A percentile compares a stretch with the other conserved stretches of the same genome.
phyloP scores from a whole-genome alignment of 2,888 invertebrate species.

The Ommatoiulus sabulosus region DNA sequence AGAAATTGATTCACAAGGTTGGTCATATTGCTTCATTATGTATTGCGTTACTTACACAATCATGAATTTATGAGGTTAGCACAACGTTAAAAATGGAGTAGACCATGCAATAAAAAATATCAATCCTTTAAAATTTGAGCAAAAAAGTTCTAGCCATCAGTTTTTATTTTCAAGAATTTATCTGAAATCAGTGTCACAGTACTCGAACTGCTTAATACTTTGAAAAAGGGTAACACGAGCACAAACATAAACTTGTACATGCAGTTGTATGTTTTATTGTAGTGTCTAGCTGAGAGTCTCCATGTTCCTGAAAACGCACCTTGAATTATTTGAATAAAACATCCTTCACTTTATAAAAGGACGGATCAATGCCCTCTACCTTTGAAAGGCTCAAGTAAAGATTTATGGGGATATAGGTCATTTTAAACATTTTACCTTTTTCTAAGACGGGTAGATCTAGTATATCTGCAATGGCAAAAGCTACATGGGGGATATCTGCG shows the following conservation, averaged over 20 bases:
- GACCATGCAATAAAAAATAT: background rate
- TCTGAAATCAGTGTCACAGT: background rate
- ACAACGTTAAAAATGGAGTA: too few species aligned
- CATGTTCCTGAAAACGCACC: background rate
- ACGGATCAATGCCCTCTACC: background rate
- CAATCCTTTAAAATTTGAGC: background rate
- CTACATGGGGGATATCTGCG: too few species aligned
- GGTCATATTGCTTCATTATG: too few species aligned
- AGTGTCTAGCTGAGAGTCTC: background rate
- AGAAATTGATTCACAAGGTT: too few species aligned
- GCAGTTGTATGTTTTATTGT: background rate
- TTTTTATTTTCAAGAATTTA: background rate
- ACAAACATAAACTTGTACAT: background rate
- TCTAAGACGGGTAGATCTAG: too few species aligned
- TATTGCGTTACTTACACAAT: too few species aligned
- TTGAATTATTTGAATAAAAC: background rate
- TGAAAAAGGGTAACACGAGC: background rate
- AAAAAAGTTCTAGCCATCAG: background rate
- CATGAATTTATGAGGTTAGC: too few species aligned
- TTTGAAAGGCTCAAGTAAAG: background rate
- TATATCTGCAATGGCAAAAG: background rate
- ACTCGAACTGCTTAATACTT: background rate
- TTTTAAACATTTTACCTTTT: too few species aligned
- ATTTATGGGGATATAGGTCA: background rate
- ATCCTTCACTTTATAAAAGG: background rate